phyloP scores from a whole-genome alignment of 2,113 vertebrate species.

The Phylloscopus trochilus region DNA sequence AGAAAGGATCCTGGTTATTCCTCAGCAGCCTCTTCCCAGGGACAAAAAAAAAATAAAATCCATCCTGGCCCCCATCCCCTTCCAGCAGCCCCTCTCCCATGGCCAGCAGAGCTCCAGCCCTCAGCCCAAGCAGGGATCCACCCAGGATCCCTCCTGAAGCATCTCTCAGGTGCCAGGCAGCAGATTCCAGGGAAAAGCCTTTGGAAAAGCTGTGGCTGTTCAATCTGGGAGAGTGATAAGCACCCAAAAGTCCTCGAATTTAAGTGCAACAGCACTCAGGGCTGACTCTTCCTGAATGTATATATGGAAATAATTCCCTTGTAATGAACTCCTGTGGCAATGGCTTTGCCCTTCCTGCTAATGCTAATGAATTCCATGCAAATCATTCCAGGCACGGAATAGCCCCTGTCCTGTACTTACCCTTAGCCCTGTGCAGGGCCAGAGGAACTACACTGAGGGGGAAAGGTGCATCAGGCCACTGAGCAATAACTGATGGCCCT shows the following conservation, averaged over 20 bases:
- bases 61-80: background rate
- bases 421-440: background rate
- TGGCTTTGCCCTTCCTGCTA: background rate
- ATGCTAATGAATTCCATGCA: conserved; percentile 30
- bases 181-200: background rate
- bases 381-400: background rate
- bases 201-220: background rate
- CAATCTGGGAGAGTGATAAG: background rate
- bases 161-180: background rate
- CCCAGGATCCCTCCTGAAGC: background rate
- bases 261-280: background rate
- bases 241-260: background rate
- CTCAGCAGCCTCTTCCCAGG: background rate
- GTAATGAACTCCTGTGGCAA: background rate
- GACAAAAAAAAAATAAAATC: background rate
- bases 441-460: background rate
- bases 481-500: background rate
- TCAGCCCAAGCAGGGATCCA: background rate
- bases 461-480: background rate
- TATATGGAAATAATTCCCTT: conserved; percentile 26
- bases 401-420: background rate
- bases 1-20: accelerated
- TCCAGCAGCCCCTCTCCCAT: background rate
- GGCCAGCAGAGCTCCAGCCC: background rate
- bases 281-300: background rate